These are phyloP conservation scores for Tragelaphus eurycerus DNA, from an alignment of 2,797 vertebrate species.

Conservation along the genomic window DNA sequence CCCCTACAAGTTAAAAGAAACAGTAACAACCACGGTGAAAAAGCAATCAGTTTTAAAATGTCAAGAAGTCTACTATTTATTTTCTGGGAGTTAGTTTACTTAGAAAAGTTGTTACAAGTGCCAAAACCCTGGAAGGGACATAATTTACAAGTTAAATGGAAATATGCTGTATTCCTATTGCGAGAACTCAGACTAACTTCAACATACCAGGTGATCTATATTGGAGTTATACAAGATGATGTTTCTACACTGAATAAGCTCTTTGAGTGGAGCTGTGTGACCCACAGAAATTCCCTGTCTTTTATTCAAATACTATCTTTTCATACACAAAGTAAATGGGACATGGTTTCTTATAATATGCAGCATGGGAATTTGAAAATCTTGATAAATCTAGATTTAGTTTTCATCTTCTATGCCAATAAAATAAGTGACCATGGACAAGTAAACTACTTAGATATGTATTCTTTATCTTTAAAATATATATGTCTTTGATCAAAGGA, in stretches of 20 bases:
- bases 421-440: neutral
- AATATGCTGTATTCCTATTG: neutral
- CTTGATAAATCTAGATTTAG: neutral
- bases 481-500: neutral
- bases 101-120: slow-evolving; percentile 35
- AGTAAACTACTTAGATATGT: neutral
- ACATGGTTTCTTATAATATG: neutral
- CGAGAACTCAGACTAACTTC: neutral
- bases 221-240: neutral
- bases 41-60: slow-evolving; percentile 19
- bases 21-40: neutral
- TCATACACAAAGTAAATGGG: neutral
- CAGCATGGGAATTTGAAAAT: neutral
- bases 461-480: neutral
- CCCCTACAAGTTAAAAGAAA: neutral
- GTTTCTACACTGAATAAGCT: neutral
- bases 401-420: neutral
- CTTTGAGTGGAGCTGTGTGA: neutral
- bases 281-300: neutral
- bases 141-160: slow-evolving; percentile 23
- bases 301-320: neutral
- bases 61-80: slow-evolving; percentile 35
- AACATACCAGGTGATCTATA: neutral
- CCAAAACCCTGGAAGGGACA: neutral
- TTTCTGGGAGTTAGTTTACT: neutral